Evolutionary conservation across 2,888 invertebrate genomes (phyloP), one percentile per base, ranked within the genome.

Genomic region (Acrobeloides nanus): DNA sequence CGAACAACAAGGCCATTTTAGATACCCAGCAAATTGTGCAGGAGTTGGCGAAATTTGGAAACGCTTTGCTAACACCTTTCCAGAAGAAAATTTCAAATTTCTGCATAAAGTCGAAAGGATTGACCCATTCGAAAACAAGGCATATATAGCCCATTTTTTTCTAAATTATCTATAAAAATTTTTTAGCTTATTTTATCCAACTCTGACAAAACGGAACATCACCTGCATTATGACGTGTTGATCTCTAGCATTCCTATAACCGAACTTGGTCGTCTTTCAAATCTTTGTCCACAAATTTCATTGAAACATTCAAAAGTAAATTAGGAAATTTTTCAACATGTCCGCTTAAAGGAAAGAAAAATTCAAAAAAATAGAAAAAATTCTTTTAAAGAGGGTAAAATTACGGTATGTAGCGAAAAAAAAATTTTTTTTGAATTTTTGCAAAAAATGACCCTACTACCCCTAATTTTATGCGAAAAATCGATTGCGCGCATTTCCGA

Each of bases 201-300:
- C n/a, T n/a, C n/a, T n/a, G n/a, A n/a, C n/a, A n/a, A n/a, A n/a
- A n/a, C n/a, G n/a, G n/a, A n/a, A n/a, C n/a, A 33, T 12, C 12
- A 24, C 8, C 34, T 44, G 15, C 25, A 27, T 18, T 59, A 57
- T 38, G 58, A 62, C 39, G 18, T 42, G 7, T 27, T 62, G 20
- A 48, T 65, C 34, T 65, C 63, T n/a, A 64, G 59, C 3, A 66
- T 61, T 45, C 64, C 66, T 10, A 47, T 64, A n/a, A 54, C 53
- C 7, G 51, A 58, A 39, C 39, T 63, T 20, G 53, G 57, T 23
- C 43, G 48, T 38, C 29, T 56, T 10, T 43, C 40, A 27, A 48
- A 49, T 12, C 38, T 64, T 4, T 25, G 27, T 2, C 48, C 53
- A 17, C 39, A 56, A 21, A 18, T 62, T 1, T 24, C 33, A 10